phyloP scores from a whole-genome alignment of 1,140 invertebrate genomes.

The Argopecten irradians region DNA sequence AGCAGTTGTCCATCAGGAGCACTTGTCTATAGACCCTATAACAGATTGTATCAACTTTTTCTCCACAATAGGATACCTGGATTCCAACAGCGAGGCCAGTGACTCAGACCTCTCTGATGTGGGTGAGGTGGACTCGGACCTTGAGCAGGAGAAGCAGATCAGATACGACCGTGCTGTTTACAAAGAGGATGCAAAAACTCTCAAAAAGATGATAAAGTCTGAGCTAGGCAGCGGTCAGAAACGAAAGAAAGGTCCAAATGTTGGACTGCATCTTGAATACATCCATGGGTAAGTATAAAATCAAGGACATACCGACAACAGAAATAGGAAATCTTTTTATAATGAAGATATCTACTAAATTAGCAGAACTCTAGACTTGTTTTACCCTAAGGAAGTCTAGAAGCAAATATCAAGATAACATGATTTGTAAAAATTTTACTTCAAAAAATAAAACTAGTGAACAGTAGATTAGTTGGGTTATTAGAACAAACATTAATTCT shows the following conservation, averaged over 20 bases:
- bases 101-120: constrained; percentile 77
- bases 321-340: too few relatives aligned
- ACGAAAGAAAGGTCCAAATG: constrained; percentile 69
- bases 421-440: not conserved
- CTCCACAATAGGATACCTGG: constrained; percentile 72
- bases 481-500: not conserved
- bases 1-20: too few relatives aligned
- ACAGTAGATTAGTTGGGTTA: not conserved
- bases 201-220: constrained; percentile 68
- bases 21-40: too few relatives aligned
- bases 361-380: too few relatives aligned
- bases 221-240: constrained; percentile 70
- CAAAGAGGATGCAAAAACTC: constrained; percentile 68
- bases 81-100: constrained; percentile 76
- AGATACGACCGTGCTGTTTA: constrained; percentile 73
- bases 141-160: constrained; percentile 76
- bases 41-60: too few relatives aligned
- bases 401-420: too few relatives aligned
- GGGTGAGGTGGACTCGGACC: constrained; percentile 75
- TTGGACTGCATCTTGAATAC: constrained; percentile 73
- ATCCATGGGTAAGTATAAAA: constrained; percentile 72
- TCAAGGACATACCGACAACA: too few relatives aligned
- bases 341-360: too few relatives aligned
- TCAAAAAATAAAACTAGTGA: too few relatives aligned
- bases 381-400: too few relatives aligned